phyloP scores from a whole-genome alignment of 2,888 invertebrate genomes.

The Gari tellinella region DNA sequence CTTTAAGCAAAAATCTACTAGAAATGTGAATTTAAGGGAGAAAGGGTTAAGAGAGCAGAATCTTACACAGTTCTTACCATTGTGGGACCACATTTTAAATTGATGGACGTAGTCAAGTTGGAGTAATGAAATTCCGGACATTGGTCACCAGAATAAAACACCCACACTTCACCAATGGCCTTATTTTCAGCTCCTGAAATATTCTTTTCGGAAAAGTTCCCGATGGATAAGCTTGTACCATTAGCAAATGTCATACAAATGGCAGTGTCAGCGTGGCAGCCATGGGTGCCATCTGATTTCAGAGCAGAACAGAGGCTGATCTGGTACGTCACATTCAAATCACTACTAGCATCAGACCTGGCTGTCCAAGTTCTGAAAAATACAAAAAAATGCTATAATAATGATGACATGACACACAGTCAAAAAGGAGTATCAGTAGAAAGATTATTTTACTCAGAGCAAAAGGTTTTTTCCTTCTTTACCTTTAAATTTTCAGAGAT shows the following conservation, averaged over 20 bases:
- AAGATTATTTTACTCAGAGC: too few species aligned
- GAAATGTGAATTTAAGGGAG: too few species aligned
- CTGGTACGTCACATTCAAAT: slow-evolving; percentile 65
- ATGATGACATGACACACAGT: too few species aligned
- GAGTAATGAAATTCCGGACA: slow-evolving; percentile 55
- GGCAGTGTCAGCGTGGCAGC: slow-evolving; percentile 63
- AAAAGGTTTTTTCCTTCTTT: too few species aligned
- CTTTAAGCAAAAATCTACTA: too few species aligned
- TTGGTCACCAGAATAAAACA: slow-evolving; percentile 60
- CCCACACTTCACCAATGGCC: slow-evolving; percentile 61
- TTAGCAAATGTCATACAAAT: slow-evolving; percentile 62
- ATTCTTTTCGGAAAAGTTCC: slow-evolving; percentile 48
- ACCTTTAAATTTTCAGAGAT: too few species aligned
- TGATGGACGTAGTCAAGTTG: slow-evolving; percentile 66
- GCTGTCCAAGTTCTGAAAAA: slow-evolving; percentile 63
- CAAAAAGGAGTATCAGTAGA: too few species aligned
- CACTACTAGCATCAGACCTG: slow-evolving; percentile 45
- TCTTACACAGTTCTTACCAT: slow-evolving; percentile 55
- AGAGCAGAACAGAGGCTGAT: slow-evolving; percentile 71
- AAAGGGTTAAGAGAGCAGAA: background rate
- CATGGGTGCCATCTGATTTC: slow-evolving; percentile 12
- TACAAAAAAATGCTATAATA: background rate
- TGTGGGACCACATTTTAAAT: slow-evolving; percentile 76
- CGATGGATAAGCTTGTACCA: slow-evolving; percentile 55
- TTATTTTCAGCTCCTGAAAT: slow-evolving; percentile 30